These are phyloP conservation scores for Lasius fuliginosus DNA, from an alignment of 2,888 invertebrate species.

Conservation along the genomic window DNA sequence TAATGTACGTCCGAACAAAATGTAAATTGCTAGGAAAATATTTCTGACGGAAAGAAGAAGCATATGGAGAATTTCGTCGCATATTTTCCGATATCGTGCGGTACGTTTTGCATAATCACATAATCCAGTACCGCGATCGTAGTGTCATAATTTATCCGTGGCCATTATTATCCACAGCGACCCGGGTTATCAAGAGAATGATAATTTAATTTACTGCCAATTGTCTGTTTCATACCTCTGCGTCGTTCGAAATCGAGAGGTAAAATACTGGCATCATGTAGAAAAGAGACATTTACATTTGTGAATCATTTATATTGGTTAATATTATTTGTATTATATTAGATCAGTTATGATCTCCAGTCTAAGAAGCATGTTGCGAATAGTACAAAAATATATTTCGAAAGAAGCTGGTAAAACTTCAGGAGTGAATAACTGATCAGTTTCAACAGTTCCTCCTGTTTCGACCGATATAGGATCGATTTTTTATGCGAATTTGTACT, in stretches of 20 bases:
- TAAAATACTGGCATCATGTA: constrained; percentile 17
- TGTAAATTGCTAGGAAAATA: constrained; percentile 42
- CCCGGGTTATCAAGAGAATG: constrained; percentile 49
- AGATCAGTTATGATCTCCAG: not conserved
- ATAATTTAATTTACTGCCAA: constrained; percentile 56
- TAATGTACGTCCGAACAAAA: constrained; percentile 36
- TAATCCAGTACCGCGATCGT: constrained; percentile 50
- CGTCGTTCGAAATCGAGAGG: constrained; percentile 32
- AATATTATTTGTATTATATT: not conserved
- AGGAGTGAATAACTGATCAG: not conserved
- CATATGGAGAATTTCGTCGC: constrained; percentile 52
- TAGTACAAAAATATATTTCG: not conserved
- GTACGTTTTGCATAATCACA: constrained; percentile 52
- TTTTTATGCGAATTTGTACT: not conserved
- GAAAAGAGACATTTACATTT: constrained; percentile 17
- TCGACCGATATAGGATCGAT: not conserved
- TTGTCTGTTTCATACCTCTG: constrained; percentile 46
- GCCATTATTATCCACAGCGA: constrained; percentile 51
- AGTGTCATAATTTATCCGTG: constrained; percentile 50
- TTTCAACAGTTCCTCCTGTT: not conserved
- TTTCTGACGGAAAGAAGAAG: constrained; percentile 46
- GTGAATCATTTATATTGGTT: constrained; percentile 16
- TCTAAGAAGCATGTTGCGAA: not conserved
- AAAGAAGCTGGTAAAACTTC: not conserved
- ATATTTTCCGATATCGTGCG: constrained; percentile 52